Evolutionary conservation across 2,797 vertebrate species (phyloP).

Genomic region (Bovichtus diacanthus): DNA sequence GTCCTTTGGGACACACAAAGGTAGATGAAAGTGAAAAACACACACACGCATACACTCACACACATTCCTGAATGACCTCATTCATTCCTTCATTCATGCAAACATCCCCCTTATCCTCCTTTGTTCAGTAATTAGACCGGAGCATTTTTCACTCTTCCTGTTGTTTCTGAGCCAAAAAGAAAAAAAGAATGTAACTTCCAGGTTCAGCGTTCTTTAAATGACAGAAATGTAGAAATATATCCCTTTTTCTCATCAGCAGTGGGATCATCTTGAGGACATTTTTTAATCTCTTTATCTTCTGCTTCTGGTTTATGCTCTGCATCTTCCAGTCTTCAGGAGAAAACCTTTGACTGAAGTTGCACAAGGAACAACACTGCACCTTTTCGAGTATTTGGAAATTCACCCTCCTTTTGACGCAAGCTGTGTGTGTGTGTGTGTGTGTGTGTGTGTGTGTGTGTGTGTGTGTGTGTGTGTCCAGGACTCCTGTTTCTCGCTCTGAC

Average conservation of each 20-base stretch:
- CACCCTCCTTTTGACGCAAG: conserved; percentile 30
- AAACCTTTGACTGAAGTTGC: conserved; percentile 16
- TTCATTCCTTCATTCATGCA: conserved; percentile 62
- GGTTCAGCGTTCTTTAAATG: neutral
- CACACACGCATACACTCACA: conserved; percentile 25
- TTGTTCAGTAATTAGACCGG: conserved; percentile 70
- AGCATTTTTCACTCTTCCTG: conserved; percentile 55
- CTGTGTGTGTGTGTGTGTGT: neutral
- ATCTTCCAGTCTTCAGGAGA: conserved; percentile 1
- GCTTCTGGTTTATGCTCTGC: neutral
- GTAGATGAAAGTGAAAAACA: conserved; percentile 42
- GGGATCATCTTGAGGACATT: neutral
- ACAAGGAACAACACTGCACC: conserved; percentile 5
- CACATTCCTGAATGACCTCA: conserved; percentile 72
- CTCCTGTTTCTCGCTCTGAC: conserved; percentile 74
- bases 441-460: conserved; percentile 6
- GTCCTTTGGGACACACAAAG: conserved; percentile 33
- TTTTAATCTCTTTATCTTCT: neutral
- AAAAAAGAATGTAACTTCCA: conserved; percentile 23
- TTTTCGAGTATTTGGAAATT: conserved; percentile 39
- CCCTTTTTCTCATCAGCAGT: neutral
- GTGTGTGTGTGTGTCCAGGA: conserved; percentile 29
- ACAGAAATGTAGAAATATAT: neutral
- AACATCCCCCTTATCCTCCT: conserved; percentile 57
- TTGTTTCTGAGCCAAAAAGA: conserved; percentile 46